Evolutionary conservation across 1,140 invertebrate species (phyloP), one percentile per base, ranked within the genome.

Genomic region (Panagrolaimus sp.): DNA sequence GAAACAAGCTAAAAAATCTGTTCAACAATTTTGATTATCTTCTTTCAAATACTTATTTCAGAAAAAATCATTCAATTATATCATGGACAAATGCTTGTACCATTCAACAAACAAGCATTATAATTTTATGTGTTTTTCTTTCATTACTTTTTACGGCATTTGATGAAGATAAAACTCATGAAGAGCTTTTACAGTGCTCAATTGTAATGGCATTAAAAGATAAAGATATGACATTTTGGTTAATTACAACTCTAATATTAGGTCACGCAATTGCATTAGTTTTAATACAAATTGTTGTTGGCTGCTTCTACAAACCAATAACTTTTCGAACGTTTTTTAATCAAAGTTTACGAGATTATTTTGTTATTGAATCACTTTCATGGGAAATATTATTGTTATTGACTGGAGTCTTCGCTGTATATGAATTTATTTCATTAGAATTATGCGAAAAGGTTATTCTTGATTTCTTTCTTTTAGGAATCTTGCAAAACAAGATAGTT

Each of bases 81-180:
- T 27, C 45, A 13, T 72, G 69, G 44, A 23, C 48, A 20, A 72
- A 72, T 45, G 69, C 70, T 11, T 72, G 70, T 16, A 48, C 61
- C 9, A 65, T 72, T 14, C 57, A 71, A n/a, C 70, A 72, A 42
- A 71, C 51, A 20, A 20, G 74, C 46, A 31, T 72, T 43, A 20
- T 64, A 9, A 53, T 72, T 16, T 66, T 48, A 8, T 72, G 47
- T 14, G 16, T 72, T 16, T 63, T 63, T 47, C 23, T 72, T 14
- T 48, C 70, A 16, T 20, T 72, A 4, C 71, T 63, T 25, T 72
- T 72, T 42, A 72, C 70, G 9, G 70, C 68, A 16, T 72, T 72
- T 47, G 70, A 72, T 43, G 61, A 64, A 31, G 70, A 72, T 16
- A 23, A 64, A 16, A 23, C 23, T 46, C 20, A 46, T 23, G 38